A percentile compares a stretch with the other conserved stretches of the same genome.
phyloP scores from a whole-genome alignment of 2,797 vertebrate genomes.

The Centroberyx gerrardi region DNA sequence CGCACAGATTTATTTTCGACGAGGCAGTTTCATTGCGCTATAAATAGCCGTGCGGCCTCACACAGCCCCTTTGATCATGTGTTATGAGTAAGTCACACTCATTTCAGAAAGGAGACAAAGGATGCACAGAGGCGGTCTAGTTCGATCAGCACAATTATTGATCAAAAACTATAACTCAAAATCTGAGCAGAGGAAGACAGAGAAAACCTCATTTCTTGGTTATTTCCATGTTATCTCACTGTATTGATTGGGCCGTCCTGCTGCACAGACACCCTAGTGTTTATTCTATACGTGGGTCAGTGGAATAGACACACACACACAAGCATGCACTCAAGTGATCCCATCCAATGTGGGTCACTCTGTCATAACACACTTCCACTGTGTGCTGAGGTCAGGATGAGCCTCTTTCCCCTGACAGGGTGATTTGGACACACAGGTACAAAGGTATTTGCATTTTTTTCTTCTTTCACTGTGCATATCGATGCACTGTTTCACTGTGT shows the following conservation, averaged over 20 bases:
- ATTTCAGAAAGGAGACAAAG: slow-evolving; percentile 17
- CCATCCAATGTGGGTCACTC: slow-evolving; percentile 70
- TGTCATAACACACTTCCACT: slow-evolving; percentile 49
- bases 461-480: slow-evolving; percentile 31
- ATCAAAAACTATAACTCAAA: background rate
- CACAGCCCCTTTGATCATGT: slow-evolving; percentile 56
- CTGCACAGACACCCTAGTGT: slow-evolving; percentile 33
- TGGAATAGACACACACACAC: slow-evolving; percentile 34
- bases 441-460: background rate
- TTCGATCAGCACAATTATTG: background rate
- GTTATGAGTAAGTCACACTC: slow-evolving; percentile 40
- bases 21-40: slow-evolving; percentile 63
- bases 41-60: slow-evolving; percentile 62
- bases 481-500: background rate
- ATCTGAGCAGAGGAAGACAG: background rate
- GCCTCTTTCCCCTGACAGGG: slow-evolving; percentile 36
- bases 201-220: background rate
- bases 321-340: slow-evolving; percentile 43
- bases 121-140: background rate
- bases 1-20: slow-evolving; percentile 69
- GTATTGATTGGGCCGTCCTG: background rate
- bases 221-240: background rate
- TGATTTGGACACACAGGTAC: slow-evolving; percentile 43
- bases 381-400: slow-evolving; percentile 38
- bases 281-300: slow-evolving; percentile 55